A percentile compares a stretch with the other conserved stretches of the same genome.
These are phyloP conservation scores for Chlorospingus flavigularis DNA, from an alignment of 2,797 vertebrate species.

Conservation along the genomic window DNA sequence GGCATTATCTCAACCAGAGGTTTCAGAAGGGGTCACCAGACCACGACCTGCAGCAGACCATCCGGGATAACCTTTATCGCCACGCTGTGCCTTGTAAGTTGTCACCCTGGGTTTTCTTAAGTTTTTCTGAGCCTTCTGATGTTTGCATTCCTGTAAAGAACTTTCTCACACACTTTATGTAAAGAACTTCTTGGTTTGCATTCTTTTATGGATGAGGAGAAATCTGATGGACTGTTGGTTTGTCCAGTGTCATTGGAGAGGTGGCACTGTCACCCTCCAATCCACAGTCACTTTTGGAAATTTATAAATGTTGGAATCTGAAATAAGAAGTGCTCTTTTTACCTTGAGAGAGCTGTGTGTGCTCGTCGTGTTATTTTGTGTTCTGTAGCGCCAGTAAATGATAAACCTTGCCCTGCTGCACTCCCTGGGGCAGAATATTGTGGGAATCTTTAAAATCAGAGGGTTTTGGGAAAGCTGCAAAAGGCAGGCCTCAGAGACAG, in stretches of 20 bases:
- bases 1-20: conserved; percentile 93
- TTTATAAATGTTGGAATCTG: background rate
- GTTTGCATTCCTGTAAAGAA: background rate
- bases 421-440: background rate
- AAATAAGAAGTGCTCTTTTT: background rate
- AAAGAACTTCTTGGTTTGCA: background rate
- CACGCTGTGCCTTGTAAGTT: conserved; percentile 96
- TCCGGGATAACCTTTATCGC: conserved; percentile 96
- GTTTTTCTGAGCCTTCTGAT: background rate
- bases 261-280: background rate
- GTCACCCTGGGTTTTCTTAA: background rate
- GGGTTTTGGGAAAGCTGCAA: background rate
- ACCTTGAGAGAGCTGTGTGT: background rate
- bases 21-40: conserved; percentile 97
- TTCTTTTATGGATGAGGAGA: too few relatives aligned
- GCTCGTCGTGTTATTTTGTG: background rate
- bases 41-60: conserved; percentile 95
- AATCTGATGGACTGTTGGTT: too few relatives aligned
- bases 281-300: background rate
- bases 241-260: too few relatives aligned
- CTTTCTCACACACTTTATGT: background rate
- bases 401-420: background rate
- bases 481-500: background rate
- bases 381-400: conserved; percentile 68
- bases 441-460: background rate